These are phyloP conservation scores for Oceanodroma tethys DNA, from an alignment of 2,113 vertebrate genomes.

Conservation along the genomic window DNA sequence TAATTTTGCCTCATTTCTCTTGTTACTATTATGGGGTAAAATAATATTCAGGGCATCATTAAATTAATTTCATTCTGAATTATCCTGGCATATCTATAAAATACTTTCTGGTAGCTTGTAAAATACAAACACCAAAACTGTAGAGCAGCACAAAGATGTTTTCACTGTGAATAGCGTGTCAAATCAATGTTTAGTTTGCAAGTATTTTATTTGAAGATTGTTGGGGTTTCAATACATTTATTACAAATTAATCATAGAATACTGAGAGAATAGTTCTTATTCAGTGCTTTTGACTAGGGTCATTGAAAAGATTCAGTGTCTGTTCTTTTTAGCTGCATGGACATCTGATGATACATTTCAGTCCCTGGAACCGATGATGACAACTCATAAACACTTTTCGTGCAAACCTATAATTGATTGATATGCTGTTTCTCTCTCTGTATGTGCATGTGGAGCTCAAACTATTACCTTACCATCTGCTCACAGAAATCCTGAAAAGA, in stretches of 20 bases:
- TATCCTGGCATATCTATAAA: not conserved
- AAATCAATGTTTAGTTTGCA: not conserved
- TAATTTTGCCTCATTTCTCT: not conserved
- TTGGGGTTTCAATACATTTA: not conserved
- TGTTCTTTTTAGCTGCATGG: not conserved
- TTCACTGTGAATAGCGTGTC: not conserved
- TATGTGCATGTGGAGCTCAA: not conserved
- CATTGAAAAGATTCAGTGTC: not conserved
- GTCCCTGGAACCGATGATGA: not conserved
- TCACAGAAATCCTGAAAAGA: not conserved
- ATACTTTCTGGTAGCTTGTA: not conserved
- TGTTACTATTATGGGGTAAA: not conserved
- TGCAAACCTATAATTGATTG: not conserved
- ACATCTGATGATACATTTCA: not conserved
- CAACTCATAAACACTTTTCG: not conserved
- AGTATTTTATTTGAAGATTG: not conserved
- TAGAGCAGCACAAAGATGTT: not conserved
- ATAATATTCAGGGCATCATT: not conserved
- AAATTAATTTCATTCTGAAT: not conserved
- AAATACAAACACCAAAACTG: not conserved
- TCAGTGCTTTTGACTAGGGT: not conserved
- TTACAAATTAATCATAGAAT: not conserved
- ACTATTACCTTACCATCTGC: not conserved
- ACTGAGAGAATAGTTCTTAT: not conserved
- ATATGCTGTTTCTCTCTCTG: not conserved